A percentile compares a stretch with the other conserved stretches of the same genome.
phyloP scores from a whole-genome alignment of 2,113 vertebrate genomes.

The Austrofundulus limnaeus region DNA sequence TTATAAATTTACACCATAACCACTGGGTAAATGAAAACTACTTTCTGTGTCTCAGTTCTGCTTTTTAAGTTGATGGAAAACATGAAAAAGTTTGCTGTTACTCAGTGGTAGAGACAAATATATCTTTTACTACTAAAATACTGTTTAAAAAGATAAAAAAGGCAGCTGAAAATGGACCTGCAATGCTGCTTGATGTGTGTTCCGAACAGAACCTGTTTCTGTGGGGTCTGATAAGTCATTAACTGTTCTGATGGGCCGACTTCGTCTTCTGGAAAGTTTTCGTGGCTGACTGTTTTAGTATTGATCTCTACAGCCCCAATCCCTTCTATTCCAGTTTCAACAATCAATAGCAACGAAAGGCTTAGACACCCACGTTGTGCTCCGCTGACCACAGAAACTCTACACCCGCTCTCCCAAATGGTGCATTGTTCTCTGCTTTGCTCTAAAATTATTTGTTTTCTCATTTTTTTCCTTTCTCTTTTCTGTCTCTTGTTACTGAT shows the following conservation, averaged over 20 bases:
- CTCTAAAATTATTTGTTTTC: slow-evolving; percentile 41
- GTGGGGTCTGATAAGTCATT: slow-evolving; percentile 11
- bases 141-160: too few species aligned
- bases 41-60: too few species aligned
- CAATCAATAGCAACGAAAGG: slow-evolving; percentile 24
- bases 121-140: too few species aligned
- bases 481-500: slow-evolving; percentile 27
- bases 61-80: too few species aligned
- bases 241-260: slow-evolving; percentile 13
- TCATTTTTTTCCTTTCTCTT: slow-evolving; percentile 4
- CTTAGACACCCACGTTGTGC: slow-evolving; percentile 11
- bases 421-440: slow-evolving; percentile 10
- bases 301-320: slow-evolving; percentile 30
- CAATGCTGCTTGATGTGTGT: neutral
- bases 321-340: slow-evolving; percentile 16
- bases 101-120: too few species aligned
- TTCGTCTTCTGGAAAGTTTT: slow-evolving; percentile 34
- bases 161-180: neutral
- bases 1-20: too few species aligned
- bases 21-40: too few species aligned
- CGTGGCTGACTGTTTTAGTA: slow-evolving; percentile 25
- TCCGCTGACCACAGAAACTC: slow-evolving; percentile 19
- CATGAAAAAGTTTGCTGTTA: too few species aligned
- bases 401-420: neutral
- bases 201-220: neutral